phyloP scores from a whole-genome alignment of 2,797 vertebrate genomes.

The Arremon aurantiirostris region DNA sequence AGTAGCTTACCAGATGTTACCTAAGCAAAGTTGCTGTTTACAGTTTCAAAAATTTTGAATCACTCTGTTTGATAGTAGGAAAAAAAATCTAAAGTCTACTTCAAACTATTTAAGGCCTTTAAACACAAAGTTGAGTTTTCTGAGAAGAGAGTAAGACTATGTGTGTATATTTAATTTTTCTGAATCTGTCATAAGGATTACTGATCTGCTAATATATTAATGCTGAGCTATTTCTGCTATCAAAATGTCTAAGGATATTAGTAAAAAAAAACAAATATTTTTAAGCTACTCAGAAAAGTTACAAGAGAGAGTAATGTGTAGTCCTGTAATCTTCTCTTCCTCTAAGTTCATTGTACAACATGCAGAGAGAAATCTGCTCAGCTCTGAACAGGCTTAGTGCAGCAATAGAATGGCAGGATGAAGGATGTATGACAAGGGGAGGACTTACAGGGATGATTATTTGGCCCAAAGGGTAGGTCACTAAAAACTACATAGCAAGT shows the following conservation, averaged over 20 bases:
- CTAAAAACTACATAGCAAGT: background rate
- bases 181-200: background rate
- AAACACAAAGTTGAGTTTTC: background rate
- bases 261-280: background rate
- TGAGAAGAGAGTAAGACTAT: background rate
- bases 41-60: background rate
- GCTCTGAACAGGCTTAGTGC: background rate
- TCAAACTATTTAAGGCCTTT: background rate
- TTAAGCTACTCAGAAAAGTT: background rate
- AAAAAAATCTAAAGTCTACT: background rate
- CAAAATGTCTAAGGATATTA: background rate
- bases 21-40: background rate
- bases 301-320: background rate
- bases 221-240: background rate
- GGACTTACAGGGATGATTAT: background rate
- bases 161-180: background rate
- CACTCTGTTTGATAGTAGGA: background rate
- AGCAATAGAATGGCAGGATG: background rate
- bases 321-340: background rate
- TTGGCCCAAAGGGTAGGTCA: accelerated
- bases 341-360: background rate
- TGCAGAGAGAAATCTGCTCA: background rate
- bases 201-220: background rate
- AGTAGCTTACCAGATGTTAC: background rate
- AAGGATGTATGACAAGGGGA: background rate